A percentile compares a stretch with the other conserved stretches of the same genome.
Evolutionary conservation across 2,797 vertebrate genomes (phyloP).

Genomic region (Characodon lateralis): DNA sequence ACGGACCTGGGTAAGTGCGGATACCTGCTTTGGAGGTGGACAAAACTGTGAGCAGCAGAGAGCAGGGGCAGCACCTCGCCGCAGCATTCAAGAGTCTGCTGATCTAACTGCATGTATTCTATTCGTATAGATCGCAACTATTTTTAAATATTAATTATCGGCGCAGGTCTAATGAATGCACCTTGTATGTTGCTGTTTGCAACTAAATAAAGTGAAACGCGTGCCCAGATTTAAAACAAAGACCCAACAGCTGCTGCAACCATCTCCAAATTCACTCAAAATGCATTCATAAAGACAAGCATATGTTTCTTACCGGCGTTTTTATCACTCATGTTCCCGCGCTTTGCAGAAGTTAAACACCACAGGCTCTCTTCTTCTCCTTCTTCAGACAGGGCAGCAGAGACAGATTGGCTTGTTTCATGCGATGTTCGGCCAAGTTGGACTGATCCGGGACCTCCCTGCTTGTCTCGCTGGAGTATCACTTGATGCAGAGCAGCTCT

Average conservation of each 20-base stretch:
- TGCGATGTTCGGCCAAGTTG: slow-evolving; percentile 15
- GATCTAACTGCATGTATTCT: not conserved
- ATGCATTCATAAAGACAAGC: slow-evolving; percentile 22
- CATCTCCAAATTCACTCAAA: not conserved
- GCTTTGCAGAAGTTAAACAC: slow-evolving; percentile 54
- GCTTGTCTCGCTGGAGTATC: slow-evolving; percentile 4
- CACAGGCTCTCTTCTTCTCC: slow-evolving; percentile 26
- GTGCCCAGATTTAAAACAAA: not conserved
- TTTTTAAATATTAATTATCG: not conserved
- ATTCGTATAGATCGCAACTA: slow-evolving; percentile 1
- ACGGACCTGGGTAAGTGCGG: not conserved
- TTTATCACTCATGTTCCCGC: slow-evolving; percentile 77
- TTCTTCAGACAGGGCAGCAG: slow-evolving; percentile 37
- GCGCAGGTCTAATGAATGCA: not conserved
- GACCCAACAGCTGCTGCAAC: not conserved
- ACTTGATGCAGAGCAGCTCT: slow-evolving; percentile 9
- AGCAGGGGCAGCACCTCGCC: slow-evolving; percentile 43
- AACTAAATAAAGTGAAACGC: slow-evolving; percentile 11
- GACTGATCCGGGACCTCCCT: slow-evolving; percentile 9
- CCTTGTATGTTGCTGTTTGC: not conserved
- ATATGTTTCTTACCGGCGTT: slow-evolving; percentile 73
- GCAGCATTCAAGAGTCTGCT: slow-evolving; percentile 53
- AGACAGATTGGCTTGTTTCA: slow-evolving; percentile 32
- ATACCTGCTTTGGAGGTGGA: not conserved
- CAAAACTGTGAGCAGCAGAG: slow-evolving; percentile 10